phyloP scores from a whole-genome alignment of 2,888 invertebrate species.

The Drosophila aldrichi region DNA sequence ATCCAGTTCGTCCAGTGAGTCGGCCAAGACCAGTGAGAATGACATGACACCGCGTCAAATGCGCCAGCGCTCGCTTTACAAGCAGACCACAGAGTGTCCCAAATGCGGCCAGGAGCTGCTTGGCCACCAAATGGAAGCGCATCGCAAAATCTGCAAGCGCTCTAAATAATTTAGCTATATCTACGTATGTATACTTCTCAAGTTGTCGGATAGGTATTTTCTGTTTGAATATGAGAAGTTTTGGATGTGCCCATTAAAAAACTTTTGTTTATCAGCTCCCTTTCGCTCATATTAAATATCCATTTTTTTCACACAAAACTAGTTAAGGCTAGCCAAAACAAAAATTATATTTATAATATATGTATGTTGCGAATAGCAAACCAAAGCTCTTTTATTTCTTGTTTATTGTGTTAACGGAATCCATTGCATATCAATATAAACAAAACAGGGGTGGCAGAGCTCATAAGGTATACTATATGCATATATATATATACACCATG shows the following conservation, averaged over 20 bases:
- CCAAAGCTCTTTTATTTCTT: neutral
- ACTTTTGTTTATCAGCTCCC: neutral
- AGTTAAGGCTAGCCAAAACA: neutral
- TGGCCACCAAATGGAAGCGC: conserved; percentile 77
- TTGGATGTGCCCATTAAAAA: neutral
- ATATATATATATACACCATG: neutral
- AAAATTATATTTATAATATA: neutral
- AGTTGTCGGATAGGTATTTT: neutral
- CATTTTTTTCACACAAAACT: neutral
- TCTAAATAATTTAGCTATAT: neutral
- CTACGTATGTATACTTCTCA: neutral
- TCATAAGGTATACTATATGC: too few relatives aligned
- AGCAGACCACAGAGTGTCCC: conserved; percentile 79
- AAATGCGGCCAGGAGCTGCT: conserved; percentile 79
- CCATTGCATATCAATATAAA: too few relatives aligned
- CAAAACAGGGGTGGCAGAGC: too few relatives aligned
- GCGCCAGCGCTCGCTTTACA: conserved; percentile 74
- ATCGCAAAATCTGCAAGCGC: conserved; percentile 77
- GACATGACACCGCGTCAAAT: conserved; percentile 55
- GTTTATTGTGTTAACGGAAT: neutral
- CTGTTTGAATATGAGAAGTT: neutral
- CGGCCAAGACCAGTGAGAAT: conserved; percentile 23
- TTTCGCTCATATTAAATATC: neutral
- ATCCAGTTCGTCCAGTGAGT: conserved; percentile 48
- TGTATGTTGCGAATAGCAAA: neutral